Base-by-base conservation (phyloP, 2,113 vertebrate species). In the Crotalus tigris region DNA sequence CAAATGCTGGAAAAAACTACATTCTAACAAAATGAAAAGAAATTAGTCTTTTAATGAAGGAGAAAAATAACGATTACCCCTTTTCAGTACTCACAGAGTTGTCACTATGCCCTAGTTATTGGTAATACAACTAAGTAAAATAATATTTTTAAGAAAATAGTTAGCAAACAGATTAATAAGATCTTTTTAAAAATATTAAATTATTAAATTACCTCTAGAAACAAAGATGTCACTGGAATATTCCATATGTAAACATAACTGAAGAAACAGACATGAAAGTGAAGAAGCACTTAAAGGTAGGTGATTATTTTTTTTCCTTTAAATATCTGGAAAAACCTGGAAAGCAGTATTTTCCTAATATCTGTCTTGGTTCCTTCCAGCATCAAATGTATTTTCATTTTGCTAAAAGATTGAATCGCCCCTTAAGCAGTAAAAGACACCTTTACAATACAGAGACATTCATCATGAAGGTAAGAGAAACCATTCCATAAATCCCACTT, bases 241-340 rank as follows among this genome's bases (percentile, higher is more conserved):
- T 94, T 85, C 94, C 95, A n/a, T 93, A 94, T 81, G 85, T 93
- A 92, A 97, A 95, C 92, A 29, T 96, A 87, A 97, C 90, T 33
- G 81, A 92, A 24, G 94, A 97, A 92, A 96, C 93, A 17, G 94
- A 95, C 3, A 90, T 88, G 3, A 94, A 94, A 61, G 95, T 97
- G 54, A 96, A 93, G 86, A 89, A 92, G 13, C 94, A 96, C 91
- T 96, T 97, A 61, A 96, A 94, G 95, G 97, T 97, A 96, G 93
- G 94, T 90, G 54, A 13, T 92, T 75, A 4, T 1, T 81, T 90
- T 90, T 90, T 2, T 87, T 87, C 59, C 61, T 88, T 88, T 46
- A 49, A 87, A 24, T 5, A 61, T 91, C n/a, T 54, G 51, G 5
- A 6, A 85, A 88, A 39, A 17, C 23, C 6, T 91, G 33, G 49